Base-by-base conservation (phyloP, 1,140 invertebrate species). In the Wasmannia auropunctata region DNA sequence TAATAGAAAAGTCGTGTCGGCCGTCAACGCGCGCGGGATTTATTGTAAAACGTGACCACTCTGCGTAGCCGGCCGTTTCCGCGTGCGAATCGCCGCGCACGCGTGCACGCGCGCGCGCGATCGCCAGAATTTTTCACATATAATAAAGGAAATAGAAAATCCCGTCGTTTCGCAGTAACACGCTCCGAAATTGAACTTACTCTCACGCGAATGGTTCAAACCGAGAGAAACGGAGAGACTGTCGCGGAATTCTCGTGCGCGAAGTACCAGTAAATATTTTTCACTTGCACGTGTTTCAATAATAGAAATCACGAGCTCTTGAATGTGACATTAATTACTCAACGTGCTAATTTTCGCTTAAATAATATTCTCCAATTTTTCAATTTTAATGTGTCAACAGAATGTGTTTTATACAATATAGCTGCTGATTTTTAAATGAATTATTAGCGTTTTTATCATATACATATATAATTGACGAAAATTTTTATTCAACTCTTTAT, bases 11-110 rank as follows among this genome's bases (percentile, higher is more conserved):
- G 67, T 74, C 79, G 67, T 83, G 79, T 83, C 51, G 28, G 31
- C 79, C 37, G 79, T 83, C 79, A 83, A 37, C 28, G 49, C 28
- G 49, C 19, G 67, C 37, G 79, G 65, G 56, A 83, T 83, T 72
- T 83, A 83, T 83, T 83, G 79, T 74, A 83, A 83, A 83, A 83
- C 79, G 79, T 83, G 79, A 83, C 79, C 79, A 58, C 67, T 83
- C 79, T n/a, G 40, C 67, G 79, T 60, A 11, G 79, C 19, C 51
- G 51, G 51, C 28, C 51, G 67, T 60, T 60, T 46, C 67, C 37
- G 65, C 65, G 62, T 31, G 49, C 77, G 65, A 56, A 56, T 72
- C 51, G 22, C 69, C 51, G 22, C 69, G 31, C 14, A 31, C 60
- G 22, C 46, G 49, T 14, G 58, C 58, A 5, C 67, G 65, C 65